Conservation (phyloP, 2,797 vertebrate genomes). For the Macropus fuliginosus region DNA sequence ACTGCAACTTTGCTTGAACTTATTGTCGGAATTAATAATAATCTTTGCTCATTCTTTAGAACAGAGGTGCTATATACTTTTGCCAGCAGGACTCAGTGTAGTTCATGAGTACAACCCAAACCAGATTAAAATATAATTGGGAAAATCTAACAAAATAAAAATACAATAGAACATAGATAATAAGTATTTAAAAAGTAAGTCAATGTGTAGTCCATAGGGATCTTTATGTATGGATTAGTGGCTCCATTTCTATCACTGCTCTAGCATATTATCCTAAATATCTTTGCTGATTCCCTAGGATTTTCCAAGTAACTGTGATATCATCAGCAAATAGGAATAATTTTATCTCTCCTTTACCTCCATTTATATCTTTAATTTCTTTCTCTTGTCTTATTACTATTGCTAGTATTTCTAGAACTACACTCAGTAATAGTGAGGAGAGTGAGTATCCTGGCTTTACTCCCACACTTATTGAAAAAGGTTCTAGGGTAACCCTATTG, state of each 20-base stretch:
- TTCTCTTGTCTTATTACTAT: neutral
- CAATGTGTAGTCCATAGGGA: neutral
- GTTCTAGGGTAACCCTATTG: neutral
- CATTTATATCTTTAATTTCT: neutral
- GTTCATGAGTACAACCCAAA: neutral
- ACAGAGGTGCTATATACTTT: neutral
- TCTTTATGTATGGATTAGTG: neutral
- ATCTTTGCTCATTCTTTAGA: neutral
- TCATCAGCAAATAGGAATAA: neutral
- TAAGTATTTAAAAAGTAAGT: neutral
- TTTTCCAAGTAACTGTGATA: neutral
- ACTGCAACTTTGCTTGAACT: neutral
- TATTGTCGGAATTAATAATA: neutral
- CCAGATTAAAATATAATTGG: neutral
- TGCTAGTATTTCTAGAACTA: neutral
- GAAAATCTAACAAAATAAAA: neutral
- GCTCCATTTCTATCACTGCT: neutral
- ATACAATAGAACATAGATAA: neutral
- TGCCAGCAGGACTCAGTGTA: neutral
- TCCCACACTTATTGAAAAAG: neutral
- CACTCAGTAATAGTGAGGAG: neutral
- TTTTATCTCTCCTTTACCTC: neutral
- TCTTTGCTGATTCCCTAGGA: neutral
- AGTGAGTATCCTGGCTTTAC: too few species aligned
- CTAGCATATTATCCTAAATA: neutral